Evolutionary conservation across 2,888 invertebrate genomes (phyloP).

Genomic region (Rosalia funebris): DNA sequence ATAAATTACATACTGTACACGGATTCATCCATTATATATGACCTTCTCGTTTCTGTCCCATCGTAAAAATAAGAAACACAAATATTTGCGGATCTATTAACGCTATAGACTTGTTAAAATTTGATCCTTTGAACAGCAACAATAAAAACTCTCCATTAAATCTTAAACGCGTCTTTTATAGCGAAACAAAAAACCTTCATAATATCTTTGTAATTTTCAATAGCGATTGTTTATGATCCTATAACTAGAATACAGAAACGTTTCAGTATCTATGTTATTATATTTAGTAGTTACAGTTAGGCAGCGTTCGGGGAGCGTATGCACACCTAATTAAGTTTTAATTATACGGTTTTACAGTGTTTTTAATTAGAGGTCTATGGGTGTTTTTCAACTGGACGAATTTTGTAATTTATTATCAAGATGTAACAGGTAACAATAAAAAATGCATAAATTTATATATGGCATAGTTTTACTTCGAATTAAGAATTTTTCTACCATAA

Average conservation of each 20-base stretch:
- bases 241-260: background rate
- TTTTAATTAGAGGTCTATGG: slow-evolving; percentile 16
- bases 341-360: slow-evolving; percentile 16
- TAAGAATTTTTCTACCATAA: slow-evolving; percentile 41
- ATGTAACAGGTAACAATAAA: slow-evolving; percentile 21
- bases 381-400: slow-evolving; percentile 25
- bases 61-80: slow-evolving; percentile 2
- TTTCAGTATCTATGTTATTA: slow-evolving; percentile 2
- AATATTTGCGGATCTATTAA: slow-evolving; percentile 11
- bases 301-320: slow-evolving; percentile 1
- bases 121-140: slow-evolving; percentile 8
- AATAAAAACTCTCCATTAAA: slow-evolving; percentile 8
- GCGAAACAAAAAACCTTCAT: slow-evolving; percentile 5
- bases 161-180: slow-evolving; percentile 7
- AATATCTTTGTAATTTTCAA: slow-evolving; percentile 3
- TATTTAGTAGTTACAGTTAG: slow-evolving; percentile 7
- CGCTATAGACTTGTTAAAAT: slow-evolving; percentile 15
- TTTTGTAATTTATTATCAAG: slow-evolving; percentile 25
- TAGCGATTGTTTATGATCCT: background rate
- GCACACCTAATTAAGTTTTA: slow-evolving; percentile 18
- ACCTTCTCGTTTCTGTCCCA: slow-evolving; percentile 5
- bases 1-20: background rate
- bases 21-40: slow-evolving; percentile 9
- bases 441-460: slow-evolving; percentile 22
- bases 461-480: slow-evolving; percentile 18